Percentiles rank a stretch among this genome's conserved stretches.
Evolutionary conservation across 2,797 vertebrate genomes (phyloP).

Genomic region (Lateolabrax maculatus): DNA sequence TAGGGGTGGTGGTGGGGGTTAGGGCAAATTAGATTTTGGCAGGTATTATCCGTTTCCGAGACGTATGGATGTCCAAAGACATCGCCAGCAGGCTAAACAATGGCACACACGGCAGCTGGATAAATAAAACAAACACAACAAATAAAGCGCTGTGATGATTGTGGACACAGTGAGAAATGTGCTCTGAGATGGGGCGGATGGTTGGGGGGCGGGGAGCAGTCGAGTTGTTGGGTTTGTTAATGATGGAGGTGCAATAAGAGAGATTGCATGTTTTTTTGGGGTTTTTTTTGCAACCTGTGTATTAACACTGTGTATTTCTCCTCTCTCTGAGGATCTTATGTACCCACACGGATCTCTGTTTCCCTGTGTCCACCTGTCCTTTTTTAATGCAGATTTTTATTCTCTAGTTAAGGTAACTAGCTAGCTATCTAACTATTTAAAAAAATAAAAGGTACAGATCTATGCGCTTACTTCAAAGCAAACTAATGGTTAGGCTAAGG

Average conservation of each 20-base stretch:
- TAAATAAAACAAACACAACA: conserved; percentile 68
- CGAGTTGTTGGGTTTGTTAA: not conserved
- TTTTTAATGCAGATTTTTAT: too few species aligned
- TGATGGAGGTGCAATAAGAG: not conserved
- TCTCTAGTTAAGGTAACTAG: too few species aligned
- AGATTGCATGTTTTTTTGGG: not conserved
- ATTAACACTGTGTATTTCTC: too few species aligned
- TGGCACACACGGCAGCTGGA: conserved; percentile 55
- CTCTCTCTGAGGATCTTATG: too few species aligned
- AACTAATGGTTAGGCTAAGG: too few species aligned
- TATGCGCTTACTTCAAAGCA: too few species aligned
- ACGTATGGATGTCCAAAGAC: conserved; percentile 77
- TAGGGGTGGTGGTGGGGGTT: not conserved
- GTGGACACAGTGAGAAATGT: conserved; percentile 42
- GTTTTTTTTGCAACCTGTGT: not conserved
- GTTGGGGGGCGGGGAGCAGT: not conserved
- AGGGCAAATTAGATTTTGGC: conserved; percentile 78
- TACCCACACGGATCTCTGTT: too few species aligned
- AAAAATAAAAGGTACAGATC: too few species aligned
- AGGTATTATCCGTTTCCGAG: conserved; percentile 82
- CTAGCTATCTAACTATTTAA: too few species aligned
- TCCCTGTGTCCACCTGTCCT: too few species aligned
- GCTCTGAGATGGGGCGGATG: not conserved
- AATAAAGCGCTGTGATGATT: conserved; percentile 25
- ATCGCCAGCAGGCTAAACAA: conserved; percentile 84